Percentiles rank a stretch among this genome's conserved stretches.
Evolutionary conservation across 2,113 vertebrate species (phyloP).

Genomic region (Tursiops truncatus): DNA sequence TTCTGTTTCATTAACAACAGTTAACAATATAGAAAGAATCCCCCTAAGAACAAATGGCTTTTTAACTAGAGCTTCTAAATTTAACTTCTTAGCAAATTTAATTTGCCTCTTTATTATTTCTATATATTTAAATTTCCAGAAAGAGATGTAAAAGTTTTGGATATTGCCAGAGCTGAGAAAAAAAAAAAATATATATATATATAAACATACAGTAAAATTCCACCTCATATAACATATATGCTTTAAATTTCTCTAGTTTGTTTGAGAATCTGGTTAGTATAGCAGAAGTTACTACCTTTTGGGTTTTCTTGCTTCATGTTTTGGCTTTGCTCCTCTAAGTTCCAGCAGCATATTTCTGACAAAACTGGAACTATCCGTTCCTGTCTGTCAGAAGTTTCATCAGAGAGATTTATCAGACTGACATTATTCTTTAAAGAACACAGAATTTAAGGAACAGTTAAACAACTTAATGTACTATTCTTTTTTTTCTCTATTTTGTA

Average conservation of each 20-base stretch:
- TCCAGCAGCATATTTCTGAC: conserved; percentile 79
- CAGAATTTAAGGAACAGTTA: conserved; percentile 28
- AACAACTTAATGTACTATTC: not conserved
- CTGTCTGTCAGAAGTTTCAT: conserved; percentile 76
- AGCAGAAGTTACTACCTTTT: conserved; percentile 83
- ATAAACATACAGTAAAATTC: not conserved
- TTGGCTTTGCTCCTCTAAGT: conserved; percentile 75
- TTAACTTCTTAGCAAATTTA: not conserved
- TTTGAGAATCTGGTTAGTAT: conserved; percentile 9
- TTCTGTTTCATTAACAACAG: not conserved
- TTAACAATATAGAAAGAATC: not conserved
- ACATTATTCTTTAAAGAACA: conserved; percentile 66
- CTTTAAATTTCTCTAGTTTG: not conserved
- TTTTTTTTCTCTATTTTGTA: no score
- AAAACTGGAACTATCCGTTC: conserved; percentile 81
- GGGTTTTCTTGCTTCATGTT: conserved; percentile 72
- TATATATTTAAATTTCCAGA: not conserved
- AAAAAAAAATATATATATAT: not conserved
- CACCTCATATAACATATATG: not conserved
- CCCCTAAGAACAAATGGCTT: not conserved
- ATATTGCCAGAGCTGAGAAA: not conserved
- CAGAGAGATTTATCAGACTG: conserved; percentile 77
- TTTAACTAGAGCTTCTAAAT: not conserved
- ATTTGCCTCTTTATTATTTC: not conserved
- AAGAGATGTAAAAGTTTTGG: not conserved